Base-by-base conservation (phyloP, 92 coral and sea anemone genomes). In the Pocillopora grandis region DNA sequence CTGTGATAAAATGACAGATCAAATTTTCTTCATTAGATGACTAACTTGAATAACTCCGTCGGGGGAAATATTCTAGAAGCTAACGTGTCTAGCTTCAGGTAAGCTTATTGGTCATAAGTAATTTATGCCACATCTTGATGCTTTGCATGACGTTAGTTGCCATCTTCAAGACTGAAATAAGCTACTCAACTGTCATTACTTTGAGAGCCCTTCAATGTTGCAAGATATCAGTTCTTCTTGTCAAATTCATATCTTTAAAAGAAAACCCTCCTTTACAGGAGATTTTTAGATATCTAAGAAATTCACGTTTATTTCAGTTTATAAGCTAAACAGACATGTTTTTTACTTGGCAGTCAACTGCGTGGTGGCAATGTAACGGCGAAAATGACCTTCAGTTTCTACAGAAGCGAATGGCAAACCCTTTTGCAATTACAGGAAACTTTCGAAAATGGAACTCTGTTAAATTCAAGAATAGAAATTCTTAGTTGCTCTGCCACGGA, bases 401-500 rank as follows among this genome's bases (percentile, higher is more conserved):
- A 23, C 67, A 14, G 52, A 36, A 76, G 80, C 36, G 15, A 65
- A 31, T 76, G 66, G 80, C 23, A 76, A 31, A 35, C 67, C 11
- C 80, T 76, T 7, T 11, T 76, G 16, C 52, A 15, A 21, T 35
- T 58, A 60, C 80, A 76, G 67, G 80, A 76, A 58, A 17, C 67
- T 3, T 76, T 76, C 31, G 80, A 76, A 31, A 60, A 31, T 58
- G 23, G 55, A 60, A 31, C 55, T 14, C 17, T 76, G 67, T 76
- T 76, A 36, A 35, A 76, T 23, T 76, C 80, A 27, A 48, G 67
- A 7, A 60, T 76, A 20, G 67, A 58, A 17, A 76, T 76, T 59
- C 55, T 76, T 55, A 23, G 61, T 66, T 76, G 80, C 67, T 76
- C 80, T 12, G 80, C 80, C 80, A 76, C 33, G 37, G 80, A 76